Evolutionary conservation across 2,113 vertebrate genomes (phyloP).

Genomic region (Apus apus): DNA sequence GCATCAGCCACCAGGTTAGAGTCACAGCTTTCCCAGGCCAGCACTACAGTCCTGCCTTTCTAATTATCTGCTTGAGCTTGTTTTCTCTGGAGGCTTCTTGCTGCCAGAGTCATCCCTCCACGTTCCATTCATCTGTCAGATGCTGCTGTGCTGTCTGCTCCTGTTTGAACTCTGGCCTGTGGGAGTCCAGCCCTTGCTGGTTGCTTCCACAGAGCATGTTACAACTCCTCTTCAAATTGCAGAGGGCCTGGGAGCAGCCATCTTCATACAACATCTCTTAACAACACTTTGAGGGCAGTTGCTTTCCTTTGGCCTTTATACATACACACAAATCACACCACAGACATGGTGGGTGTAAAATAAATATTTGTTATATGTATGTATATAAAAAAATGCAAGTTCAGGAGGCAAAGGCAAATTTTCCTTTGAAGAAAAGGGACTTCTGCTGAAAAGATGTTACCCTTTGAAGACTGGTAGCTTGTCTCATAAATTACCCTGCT

Average conservation of each 20-base stretch:
- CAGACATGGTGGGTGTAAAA: neutral
- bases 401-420: neutral
- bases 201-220: neutral
- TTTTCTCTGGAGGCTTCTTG: neutral
- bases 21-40: neutral
- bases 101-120: neutral
- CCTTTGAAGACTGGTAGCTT: constrained; percentile 18
- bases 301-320: constrained; percentile 1
- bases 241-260: neutral
- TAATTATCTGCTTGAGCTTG: neutral
- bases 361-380: neutral
- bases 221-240: neutral
- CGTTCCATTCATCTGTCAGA: neutral
- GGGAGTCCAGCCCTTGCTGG: neutral
- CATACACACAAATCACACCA: neutral
- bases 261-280: neutral
- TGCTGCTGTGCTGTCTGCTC: neutral
- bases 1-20: neutral
- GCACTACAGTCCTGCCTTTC: neutral
- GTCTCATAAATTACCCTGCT: constrained; percentile 17
- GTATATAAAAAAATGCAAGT: neutral
- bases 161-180: neutral
- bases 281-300: neutral
- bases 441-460: constrained; percentile 14
- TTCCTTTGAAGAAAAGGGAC: constrained; percentile 38